Percentiles rank a stretch among this genome's conserved stretches.
Conservation (phyloP, 2,113 vertebrate genomes). For the Lepus timidus region DNA sequence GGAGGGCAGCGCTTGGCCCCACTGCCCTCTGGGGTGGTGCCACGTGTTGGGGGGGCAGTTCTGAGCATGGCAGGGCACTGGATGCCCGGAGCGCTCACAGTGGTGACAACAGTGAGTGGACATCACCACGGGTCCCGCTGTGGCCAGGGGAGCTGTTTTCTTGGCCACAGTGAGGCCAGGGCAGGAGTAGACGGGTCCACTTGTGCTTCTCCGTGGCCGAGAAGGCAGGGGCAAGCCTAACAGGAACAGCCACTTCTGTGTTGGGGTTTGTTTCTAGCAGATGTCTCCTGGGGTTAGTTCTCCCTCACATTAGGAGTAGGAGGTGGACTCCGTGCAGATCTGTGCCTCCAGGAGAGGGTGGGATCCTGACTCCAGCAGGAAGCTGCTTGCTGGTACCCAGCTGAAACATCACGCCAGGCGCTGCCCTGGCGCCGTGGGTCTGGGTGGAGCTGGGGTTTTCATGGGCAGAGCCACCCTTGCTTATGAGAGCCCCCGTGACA, state of each 20-base stretch:
- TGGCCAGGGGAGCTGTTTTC: background rate
- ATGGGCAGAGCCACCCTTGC: slow-evolving; percentile 46
- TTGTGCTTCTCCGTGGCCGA: too few relatives aligned
- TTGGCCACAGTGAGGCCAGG: background rate
- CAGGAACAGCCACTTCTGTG: background rate
- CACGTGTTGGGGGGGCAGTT: background rate
- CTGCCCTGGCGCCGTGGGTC: rapidly evolving
- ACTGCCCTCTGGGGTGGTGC: background rate
- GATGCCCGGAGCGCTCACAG: rapidly evolving
- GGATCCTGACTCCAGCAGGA: background rate
- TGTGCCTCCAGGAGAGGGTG: background rate
- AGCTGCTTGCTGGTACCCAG: background rate
- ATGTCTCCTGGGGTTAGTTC: background rate
- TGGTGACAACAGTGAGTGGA: too few relatives aligned
- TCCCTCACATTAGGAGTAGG: rapidly evolving
- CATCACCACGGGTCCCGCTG: rapidly evolving
- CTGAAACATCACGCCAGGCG: background rate
- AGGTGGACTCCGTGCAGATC: background rate
- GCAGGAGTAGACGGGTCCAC: background rate
- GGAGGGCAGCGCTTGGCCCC: too few relatives aligned
- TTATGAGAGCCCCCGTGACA: slow-evolving; percentile 43
- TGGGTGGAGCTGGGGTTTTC: background rate
- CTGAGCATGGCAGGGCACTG: rapidly evolving
- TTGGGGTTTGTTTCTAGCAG: background rate
- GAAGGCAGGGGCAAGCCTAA: too few relatives aligned